Evolutionary conservation across 2,888 invertebrate genomes (phyloP).

Genomic region (Eurytoma adleriae): DNA sequence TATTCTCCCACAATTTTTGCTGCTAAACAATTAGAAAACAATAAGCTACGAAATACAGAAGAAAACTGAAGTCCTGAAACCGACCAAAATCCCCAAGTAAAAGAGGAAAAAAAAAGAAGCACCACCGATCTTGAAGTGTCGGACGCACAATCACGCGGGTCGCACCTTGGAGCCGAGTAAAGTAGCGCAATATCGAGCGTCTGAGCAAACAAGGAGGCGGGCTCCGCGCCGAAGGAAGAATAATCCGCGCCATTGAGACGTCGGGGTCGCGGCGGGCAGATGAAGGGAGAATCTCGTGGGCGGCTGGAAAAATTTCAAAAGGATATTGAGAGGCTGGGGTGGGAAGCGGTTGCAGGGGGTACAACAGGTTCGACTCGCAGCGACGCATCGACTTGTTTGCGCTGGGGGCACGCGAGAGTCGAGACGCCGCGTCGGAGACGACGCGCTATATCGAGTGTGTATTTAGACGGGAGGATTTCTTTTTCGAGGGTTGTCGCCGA

Average conservation of each 20-base stretch:
- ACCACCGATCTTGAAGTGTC: background rate
- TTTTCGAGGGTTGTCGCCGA: no score
- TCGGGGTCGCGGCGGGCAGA: background rate
- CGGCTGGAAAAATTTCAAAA: no score
- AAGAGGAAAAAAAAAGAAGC: background rate
- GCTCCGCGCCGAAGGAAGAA: constrained; percentile 2
- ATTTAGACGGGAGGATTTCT: no score
- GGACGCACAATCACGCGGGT: no score
- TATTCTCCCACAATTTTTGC: no score
- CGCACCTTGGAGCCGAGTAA: background rate
- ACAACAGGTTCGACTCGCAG: constrained; percentile 13
- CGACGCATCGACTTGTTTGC: constrained; percentile 13
- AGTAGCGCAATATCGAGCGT: constrained; percentile 40
- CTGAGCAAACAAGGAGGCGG: constrained; percentile 32
- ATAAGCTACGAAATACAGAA: no score
- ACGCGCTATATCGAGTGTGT: no score
- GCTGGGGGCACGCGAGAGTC: background rate
- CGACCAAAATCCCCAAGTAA: background rate
- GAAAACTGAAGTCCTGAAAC: no score
- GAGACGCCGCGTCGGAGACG: no score
- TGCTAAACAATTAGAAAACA: no score
- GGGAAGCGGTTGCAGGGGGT: no score
- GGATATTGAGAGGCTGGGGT: no score
- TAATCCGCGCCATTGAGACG: constrained; percentile 31
- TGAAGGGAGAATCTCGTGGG: background rate